Base-by-base conservation (phyloP, 2,113 vertebrate species). In the Elanus axillaris region DNA sequence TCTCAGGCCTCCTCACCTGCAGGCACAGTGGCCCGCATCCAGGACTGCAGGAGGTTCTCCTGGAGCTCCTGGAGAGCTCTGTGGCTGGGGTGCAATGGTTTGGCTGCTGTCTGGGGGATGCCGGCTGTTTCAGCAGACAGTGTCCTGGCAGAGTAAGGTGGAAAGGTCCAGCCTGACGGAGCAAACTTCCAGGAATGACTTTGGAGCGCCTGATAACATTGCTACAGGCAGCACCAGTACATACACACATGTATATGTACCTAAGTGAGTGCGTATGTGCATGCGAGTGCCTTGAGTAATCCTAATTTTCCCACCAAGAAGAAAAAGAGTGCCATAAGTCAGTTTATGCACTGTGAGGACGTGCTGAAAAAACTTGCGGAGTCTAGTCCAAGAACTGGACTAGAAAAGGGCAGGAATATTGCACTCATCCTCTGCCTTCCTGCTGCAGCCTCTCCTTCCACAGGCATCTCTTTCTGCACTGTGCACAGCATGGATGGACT, bases 261-360 rank as follows among this genome's bases (percentile, higher is more conserved):
- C 16, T 27, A 16, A 19, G 19, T 55, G 67, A 83, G 27, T 19
- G 16, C 14, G 8, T 7, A 7, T 10, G 29, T 48, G 31, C 27
- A 8, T 22, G 27, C 3, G 9, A 3, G 2, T 53, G 38, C 31
- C 62, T 74, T 47, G 36, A 62, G 32, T 71, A 85, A 85, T 48
- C 32, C 67, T 38, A 4, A 76, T 86, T 73, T 93, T 69, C 53
- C 36, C 71, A n/a, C 11, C 6, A 18, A 80, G 45, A 69, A 47
- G 56, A 71, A 66, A 66, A 45, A 64, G 32, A 77, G 3, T 0
- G 0, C 7, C 31, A 16, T 0, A 8, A 71, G 9, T 38, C 26
- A 13, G 12, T 56, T 62, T n/a, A 47, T 0, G 1, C 8, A 7
- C 22, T 32, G 5, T 25, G 52, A 42, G 48, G 22, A 52, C 26